Percentiles rank a stretch among this genome's conserved stretches.
Conservation (phyloP, 2,113 vertebrate genomes). For the Collichthys lucidus region DNA sequence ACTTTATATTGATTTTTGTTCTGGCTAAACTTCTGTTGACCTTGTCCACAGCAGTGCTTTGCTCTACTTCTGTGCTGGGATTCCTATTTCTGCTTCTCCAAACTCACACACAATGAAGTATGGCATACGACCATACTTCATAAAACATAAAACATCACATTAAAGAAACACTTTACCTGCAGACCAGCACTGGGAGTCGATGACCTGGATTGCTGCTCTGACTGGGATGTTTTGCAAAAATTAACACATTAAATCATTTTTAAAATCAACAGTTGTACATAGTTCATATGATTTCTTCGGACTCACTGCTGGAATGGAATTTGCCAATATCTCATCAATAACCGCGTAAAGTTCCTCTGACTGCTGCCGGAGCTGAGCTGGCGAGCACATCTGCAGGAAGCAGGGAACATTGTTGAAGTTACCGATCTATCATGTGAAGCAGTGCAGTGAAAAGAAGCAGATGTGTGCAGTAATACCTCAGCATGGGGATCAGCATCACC, state of each 20-base stretch:
- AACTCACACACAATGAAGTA: too few relatives aligned
- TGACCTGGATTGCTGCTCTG: slow-evolving; percentile 79
- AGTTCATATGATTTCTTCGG: not conserved
- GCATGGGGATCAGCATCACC: slow-evolving; percentile 79
- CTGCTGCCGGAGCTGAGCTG: slow-evolving; percentile 92
- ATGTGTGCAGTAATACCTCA: slow-evolving; percentile 82
- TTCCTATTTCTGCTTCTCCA: too few relatives aligned
- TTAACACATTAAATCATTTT: not conserved
- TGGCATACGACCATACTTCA: too few relatives aligned
- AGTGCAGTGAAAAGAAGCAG: not conserved
- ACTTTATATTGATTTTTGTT: too few relatives aligned
- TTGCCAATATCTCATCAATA: slow-evolving; percentile 93
- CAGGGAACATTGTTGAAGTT: not conserved
- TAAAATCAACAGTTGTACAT: not conserved
- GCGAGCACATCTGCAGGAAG: slow-evolving; percentile 89
- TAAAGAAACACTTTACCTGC: slow-evolving; percentile 81
- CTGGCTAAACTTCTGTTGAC: too few relatives aligned
- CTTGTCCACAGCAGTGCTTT: too few relatives aligned
- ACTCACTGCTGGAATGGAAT: slow-evolving; percentile 87
- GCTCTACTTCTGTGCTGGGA: too few relatives aligned
- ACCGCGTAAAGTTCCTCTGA: slow-evolving; percentile 93
- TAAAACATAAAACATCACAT: too few relatives aligned
- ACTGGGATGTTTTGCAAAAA: slow-evolving; percentile 70
- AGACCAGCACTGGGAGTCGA: slow-evolving; percentile 64
- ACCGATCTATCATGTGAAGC: not conserved